phyloP scores from a whole-genome alignment of 2,888 invertebrate genomes.

The Apoderus coryli region DNA sequence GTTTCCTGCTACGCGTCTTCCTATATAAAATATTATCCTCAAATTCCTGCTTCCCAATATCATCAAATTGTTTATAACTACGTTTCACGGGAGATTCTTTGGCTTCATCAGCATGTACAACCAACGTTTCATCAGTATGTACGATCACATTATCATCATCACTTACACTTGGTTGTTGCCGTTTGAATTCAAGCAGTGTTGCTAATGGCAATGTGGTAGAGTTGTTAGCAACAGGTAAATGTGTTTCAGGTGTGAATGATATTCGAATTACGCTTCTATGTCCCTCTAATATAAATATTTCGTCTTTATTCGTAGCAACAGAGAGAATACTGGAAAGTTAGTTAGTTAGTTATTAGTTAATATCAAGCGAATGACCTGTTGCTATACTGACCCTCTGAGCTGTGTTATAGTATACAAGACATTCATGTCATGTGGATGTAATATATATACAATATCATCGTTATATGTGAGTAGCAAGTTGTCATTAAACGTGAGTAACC shows the following conservation, averaged over 20 bases:
- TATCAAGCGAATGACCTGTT: slow-evolving; percentile 6
- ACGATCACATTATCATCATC: slow-evolving; percentile 21
- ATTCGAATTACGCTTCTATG: slow-evolving; percentile 65
- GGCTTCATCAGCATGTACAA: slow-evolving; percentile 58
- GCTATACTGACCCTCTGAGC: slow-evolving; percentile 38
- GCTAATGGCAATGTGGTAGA: slow-evolving; percentile 23
- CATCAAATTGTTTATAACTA: slow-evolving; percentile 40
- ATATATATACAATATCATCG: slow-evolving; percentile 52
- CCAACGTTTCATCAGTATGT: slow-evolving; percentile 33
- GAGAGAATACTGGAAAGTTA: slow-evolving; percentile 36
- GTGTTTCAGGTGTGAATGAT: slow-evolving; percentile 52
- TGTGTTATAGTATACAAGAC: slow-evolving; percentile 52
- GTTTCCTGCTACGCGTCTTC: slow-evolving; percentile 38
- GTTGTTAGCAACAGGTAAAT: slow-evolving; percentile 11
- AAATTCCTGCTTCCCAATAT: slow-evolving; percentile 57
- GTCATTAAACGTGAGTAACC: slow-evolving; percentile 50
- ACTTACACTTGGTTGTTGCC: slow-evolving; percentile 27
- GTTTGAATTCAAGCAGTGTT: slow-evolving; percentile 27
- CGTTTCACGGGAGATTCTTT: slow-evolving; percentile 49
- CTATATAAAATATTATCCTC: slow-evolving; percentile 56
- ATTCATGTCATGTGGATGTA: slow-evolving; percentile 55
- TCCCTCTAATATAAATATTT: slow-evolving; percentile 74
- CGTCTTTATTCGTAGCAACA: slow-evolving; percentile 50
- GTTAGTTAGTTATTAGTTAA: too few species aligned
- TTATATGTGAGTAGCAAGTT: slow-evolving; percentile 62